Conservation (phyloP, 1,140 invertebrate genomes). For the Listronotus oregonensis region DNA sequence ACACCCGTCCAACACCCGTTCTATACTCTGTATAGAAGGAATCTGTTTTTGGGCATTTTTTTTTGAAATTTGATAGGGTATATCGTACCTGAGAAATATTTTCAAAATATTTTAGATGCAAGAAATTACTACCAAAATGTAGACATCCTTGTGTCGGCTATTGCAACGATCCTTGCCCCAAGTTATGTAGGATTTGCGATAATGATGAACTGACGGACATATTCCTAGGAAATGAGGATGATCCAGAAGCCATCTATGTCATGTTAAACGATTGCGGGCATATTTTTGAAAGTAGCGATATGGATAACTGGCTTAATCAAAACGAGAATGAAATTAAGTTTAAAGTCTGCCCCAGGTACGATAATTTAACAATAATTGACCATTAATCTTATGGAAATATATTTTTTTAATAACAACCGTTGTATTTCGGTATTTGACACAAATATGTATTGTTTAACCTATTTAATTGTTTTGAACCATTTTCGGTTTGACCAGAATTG, state of each 20-base stretch:
- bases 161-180: slow-evolving; percentile 70
- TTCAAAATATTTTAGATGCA: slow-evolving; percentile 16
- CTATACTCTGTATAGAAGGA: no score
- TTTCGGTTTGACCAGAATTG: no score
- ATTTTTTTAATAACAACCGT: no score
- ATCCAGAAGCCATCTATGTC: slow-evolving; percentile 65
- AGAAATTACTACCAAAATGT: slow-evolving; percentile 60
- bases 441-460: no score
- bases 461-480: no score
- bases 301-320: slow-evolving; percentile 62
- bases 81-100: no score
- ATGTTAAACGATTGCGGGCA: slow-evolving; percentile 69
- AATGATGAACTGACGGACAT: slow-evolving; percentile 58
- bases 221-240: slow-evolving; percentile 65
- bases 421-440: no score
- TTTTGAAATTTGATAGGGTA: no score
- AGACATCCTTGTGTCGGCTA: slow-evolving; percentile 68
- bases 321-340: slow-evolving; percentile 59
- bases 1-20: no score
- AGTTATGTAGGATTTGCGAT: slow-evolving; percentile 60
- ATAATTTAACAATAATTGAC: no score
- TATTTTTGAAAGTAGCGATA: slow-evolving; percentile 61
- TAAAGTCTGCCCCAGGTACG: slow-evolving; percentile 63
- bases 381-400: no score
- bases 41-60: no score